Base-by-base conservation (phyloP, 2,113 vertebrate species). In the Lanius ludovicianus region DNA sequence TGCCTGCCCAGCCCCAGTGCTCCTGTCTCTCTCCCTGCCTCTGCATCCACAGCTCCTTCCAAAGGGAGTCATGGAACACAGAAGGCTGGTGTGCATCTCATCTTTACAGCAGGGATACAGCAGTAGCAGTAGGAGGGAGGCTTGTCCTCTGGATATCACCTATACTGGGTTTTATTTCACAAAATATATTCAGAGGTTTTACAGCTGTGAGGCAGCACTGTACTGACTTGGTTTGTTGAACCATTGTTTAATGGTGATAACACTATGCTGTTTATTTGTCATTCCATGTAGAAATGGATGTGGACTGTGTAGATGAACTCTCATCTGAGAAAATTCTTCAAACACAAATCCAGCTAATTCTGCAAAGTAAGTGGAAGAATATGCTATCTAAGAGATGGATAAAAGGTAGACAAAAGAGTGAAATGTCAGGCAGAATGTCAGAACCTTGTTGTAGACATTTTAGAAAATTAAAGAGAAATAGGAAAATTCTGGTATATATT, bases 301-400 rank as follows among this genome's bases (percentile, higher is more conserved):
- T 41, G 41, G 16, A 27, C 1, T 18, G 47, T 13, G 17, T 2
- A 65, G 68, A 50, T 25, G 27, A 64, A 74, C 7, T 20, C 15
- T 33, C 35, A 77, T 63, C 44, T 83, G 41, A 86, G 69, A 90
- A 67, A 70, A 93, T 33, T 20, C 60, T 91, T 93, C 39, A 80
- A 84, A 74, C 33, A 77, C 46, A 63, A 82, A 74, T 2, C 9
- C 37, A 76, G 8, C 1, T 85, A 80, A 77, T 77, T 93, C 83
- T 70, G 33, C 39, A 83, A 93, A 77, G 88, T 59, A 90, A 74
- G 35, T 59, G 41, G 27, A 88, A 46, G 20, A 44, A 88, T 42
- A 67, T 9, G 50, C 17, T 55, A n/a, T 42, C 41, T 55, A 70
- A 90, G 42, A 70, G 16, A 12, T 18, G 41, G 13, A 47, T 63